Percentiles rank a stretch among this genome's conserved stretches.
Conservation (phyloP, 2,888 invertebrate species). For the Phorcus lineatus region DNA sequence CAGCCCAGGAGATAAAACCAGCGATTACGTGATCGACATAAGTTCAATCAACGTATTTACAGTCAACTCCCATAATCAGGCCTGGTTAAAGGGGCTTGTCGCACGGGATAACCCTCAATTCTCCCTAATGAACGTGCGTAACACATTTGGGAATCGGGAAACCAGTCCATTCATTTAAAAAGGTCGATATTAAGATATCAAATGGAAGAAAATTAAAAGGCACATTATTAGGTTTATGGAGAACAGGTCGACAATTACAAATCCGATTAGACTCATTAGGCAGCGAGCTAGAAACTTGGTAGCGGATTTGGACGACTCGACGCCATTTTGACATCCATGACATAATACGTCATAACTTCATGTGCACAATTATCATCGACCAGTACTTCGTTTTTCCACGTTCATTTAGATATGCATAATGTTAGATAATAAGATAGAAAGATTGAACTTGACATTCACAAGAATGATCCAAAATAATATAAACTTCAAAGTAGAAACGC, state of each 20-base stretch:
- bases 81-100: background rate
- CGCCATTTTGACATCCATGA: background rate
- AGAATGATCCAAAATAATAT: too few relatives aligned
- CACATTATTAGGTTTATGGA: constrained; percentile 6
- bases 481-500: too few relatives aligned
- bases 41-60: constrained; percentile 21
- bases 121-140: background rate
- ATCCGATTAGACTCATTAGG: constrained; percentile 12
- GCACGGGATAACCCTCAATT: background rate
- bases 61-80: background rate
- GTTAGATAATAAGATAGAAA: too few relatives aligned
- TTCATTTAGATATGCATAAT: background rate
- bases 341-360: background rate
- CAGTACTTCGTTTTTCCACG: background rate
- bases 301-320: background rate
- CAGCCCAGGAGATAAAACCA: background rate
- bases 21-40: constrained; percentile 13
- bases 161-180: constrained; percentile 2
- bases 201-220: constrained; percentile 16
- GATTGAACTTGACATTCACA: too few relatives aligned
- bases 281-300: background rate
- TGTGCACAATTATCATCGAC: background rate
- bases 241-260: constrained; percentile 15
- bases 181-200: background rate
- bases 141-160: background rate